Evolutionary conservation across 2,888 invertebrate genomes (phyloP).

Genomic region (Sminthurides aquaticus): DNA sequence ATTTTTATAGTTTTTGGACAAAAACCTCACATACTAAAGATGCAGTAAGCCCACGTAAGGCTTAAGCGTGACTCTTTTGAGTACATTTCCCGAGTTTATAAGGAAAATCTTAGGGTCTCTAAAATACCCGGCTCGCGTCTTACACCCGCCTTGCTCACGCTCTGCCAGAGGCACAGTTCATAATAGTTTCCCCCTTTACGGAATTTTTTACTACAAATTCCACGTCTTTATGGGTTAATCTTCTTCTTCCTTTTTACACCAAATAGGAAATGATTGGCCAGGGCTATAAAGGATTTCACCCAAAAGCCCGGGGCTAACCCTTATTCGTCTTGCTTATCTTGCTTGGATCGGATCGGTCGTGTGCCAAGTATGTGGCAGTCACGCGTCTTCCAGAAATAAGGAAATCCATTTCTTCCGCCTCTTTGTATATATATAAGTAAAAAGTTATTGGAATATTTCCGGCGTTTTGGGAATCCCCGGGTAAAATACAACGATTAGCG

Average conservation of each 20-base stretch:
- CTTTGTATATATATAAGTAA: too few species aligned
- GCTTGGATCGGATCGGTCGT: neutral
- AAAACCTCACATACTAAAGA: too few species aligned
- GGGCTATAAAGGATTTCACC: neutral
- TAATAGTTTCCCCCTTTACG: neutral
- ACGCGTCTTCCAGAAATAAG: neutral
- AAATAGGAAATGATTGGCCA: too few species aligned
- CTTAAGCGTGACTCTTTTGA: neutral
- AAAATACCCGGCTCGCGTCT: neutral
- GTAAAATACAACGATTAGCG: too few species aligned
- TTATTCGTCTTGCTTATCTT: neutral
- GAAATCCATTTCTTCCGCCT: too few species aligned
- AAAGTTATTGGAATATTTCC: neutral
- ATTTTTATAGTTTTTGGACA: neutral
- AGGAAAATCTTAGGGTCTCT: neutral
- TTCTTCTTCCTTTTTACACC: too few species aligned
- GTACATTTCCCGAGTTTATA: neutral
- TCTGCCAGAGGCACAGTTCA: neutral
- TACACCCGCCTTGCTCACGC: neutral
- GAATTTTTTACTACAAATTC: neutral
- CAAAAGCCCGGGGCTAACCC: neutral
- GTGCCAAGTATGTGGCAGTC: neutral
- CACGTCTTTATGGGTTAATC: too few species aligned
- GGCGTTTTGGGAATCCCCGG: neutral
- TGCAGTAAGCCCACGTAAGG: too few species aligned